phyloP scores from a whole-genome alignment of 2,113 vertebrate genomes.

The Enhydra lutris region DNA sequence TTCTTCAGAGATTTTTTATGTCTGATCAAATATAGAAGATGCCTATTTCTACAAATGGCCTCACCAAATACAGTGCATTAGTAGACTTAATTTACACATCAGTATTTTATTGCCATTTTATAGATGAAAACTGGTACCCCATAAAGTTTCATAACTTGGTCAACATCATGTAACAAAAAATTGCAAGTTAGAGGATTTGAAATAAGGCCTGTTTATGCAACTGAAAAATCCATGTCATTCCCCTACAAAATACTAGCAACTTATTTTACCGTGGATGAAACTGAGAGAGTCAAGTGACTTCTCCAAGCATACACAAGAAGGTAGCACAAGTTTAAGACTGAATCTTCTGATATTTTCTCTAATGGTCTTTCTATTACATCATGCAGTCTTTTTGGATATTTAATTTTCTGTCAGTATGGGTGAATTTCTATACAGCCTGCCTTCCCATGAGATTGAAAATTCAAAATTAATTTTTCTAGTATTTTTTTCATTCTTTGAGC shows the following conservation, averaged over 20 bases:
- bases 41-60: not conserved
- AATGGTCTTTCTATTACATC: not conserved
- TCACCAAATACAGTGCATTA: not conserved
- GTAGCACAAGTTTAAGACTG: not conserved
- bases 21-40: not conserved
- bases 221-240: not conserved
- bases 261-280: not conserved
- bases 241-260: not conserved
- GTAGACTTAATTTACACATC: not conserved
- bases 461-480: not conserved
- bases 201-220: not conserved
- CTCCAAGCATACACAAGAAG: not conserved
- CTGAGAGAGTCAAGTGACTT: not conserved
- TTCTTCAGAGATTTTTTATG: not conserved
- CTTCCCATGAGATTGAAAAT: not conserved
- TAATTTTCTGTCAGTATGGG: not conserved
- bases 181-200: not conserved
- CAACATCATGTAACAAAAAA: not conserved
- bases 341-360: not conserved
- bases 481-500: not conserved
- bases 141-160: conserved; percentile 23
- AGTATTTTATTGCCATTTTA: conserved; percentile 8
- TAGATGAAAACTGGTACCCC: not conserved
- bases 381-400: not conserved
- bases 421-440: not conserved